A percentile compares a stretch with the other conserved stretches of the same genome.
These are phyloP conservation scores for Matsumurasca onukii DNA, from an alignment of 1,140 invertebrate genomes.

Conservation along the genomic window DNA sequence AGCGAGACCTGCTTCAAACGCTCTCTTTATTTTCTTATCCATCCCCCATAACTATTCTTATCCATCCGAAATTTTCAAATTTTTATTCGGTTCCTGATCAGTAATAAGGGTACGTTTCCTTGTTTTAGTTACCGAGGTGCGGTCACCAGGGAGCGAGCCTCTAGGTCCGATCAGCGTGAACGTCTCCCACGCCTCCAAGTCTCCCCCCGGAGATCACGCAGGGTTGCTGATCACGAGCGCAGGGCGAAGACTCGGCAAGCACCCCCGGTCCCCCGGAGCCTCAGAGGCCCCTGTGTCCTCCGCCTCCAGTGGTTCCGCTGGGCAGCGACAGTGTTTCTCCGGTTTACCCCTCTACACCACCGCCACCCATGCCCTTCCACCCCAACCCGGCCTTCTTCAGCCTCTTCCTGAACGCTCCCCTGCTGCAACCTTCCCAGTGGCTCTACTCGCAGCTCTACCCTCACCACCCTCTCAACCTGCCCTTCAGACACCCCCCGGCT, in stretches of 20 bases:
- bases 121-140: constrained; percentile 27
- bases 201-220: constrained; percentile 22
- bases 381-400: constrained; percentile 47
- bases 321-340: constrained; percentile 11
- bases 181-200: constrained; percentile 31
- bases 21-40: too few species aligned
- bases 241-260: not conserved
- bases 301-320: constrained; percentile 4
- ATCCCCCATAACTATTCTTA: too few species aligned
- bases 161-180: constrained; percentile 38
- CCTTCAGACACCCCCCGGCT: not conserved
- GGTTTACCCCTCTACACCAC: constrained; percentile 50
- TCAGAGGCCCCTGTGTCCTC: constrained; percentile 8
- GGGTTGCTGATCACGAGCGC: constrained; percentile 36
- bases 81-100: too few species aligned
- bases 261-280: constrained; percentile 1
- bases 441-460: constrained; percentile 68
- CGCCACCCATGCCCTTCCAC: constrained; percentile 50
- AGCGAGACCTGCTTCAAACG: too few species aligned
- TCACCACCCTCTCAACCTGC: constrained; percentile 35
- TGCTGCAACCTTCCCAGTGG: constrained; percentile 72
- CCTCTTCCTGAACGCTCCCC: constrained; percentile 66
- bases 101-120: too few species aligned
- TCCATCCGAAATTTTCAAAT: too few species aligned
- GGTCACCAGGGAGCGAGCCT: constrained; percentile 36